Base-by-base conservation (phyloP, 2,888 invertebrate species). In the Polymixis lichenea region DNA sequence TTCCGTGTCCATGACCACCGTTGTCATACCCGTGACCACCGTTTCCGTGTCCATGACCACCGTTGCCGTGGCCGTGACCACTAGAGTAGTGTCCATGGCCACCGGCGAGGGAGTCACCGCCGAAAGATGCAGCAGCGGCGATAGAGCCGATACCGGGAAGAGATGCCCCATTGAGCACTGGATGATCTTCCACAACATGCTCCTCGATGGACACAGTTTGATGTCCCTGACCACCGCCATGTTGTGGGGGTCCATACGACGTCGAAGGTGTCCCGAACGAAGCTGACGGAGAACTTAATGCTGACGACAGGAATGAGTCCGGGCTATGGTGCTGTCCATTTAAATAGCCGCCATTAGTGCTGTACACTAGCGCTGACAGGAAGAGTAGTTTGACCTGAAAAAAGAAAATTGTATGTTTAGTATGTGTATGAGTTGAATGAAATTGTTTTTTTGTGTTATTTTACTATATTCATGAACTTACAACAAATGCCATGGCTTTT, bases 401-500 rank as follows among this genome's bases (percentile, higher is more conserved):
- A 87, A 94, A 87, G 94, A 92, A 83, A 69, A 55, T 80, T 72
- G 1, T 32, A 43, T 73, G 32, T 25, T 87, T 78, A 87, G 61
- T 80, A 75, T 67, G 19, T 51, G 32, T 25, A 70, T 19, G 60
- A 53, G 2, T 25, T 71, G 32, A 13, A 2, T 65, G 25, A 60
- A 62, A 38, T 56, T 55, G 17, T 58, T 2, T 72, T 38, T 55
- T 28, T 78, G 38, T 28, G 32, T 66, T 53, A 43, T 64, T 38
- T 15, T 69, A 32, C 67, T 58, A 51, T 85, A 86, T 64, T 79
- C 71, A 85, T 88, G 53, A 88, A 96, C 96, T 96, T 95, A 96
- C 96, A 94, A 95, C 90, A 92, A 95, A 96, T 90, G 95, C 95
- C 96, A 96, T 96, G 96, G 96, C 96, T 96, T 88, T 92, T 95